Percentiles rank a stretch among this genome's conserved stretches.
phyloP scores from a whole-genome alignment of 2,113 vertebrate species.

The Misgurnus mizolepis region DNA sequence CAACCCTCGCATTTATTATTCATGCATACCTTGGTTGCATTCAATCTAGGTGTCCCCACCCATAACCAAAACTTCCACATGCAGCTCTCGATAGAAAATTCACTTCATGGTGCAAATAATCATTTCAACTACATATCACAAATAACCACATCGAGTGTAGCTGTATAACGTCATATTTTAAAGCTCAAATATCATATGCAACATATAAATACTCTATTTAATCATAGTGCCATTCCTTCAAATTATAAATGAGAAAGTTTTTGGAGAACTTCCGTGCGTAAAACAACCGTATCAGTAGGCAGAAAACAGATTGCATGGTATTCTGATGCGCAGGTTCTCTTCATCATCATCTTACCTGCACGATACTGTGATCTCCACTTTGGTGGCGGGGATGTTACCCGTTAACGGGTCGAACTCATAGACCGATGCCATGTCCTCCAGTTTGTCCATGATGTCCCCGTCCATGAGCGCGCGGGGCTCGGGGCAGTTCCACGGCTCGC shows the following conservation, averaged over 20 bases:
- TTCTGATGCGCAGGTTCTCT: background rate
- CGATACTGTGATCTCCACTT: conserved; percentile 93
- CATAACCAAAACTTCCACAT: conserved; percentile 3
- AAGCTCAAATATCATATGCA: background rate
- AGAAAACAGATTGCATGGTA: background rate
- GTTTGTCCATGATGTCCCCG: conserved; percentile 82
- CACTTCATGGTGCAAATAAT: background rate
- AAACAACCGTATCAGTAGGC: too few species aligned
- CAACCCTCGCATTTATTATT: background rate
- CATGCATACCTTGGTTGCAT: conserved; percentile 9
- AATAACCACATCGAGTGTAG: too few species aligned
- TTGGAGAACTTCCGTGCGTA: background rate
- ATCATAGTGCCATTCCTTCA: background rate
- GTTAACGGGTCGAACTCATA: conserved; percentile 86
- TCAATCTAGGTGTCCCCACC: conserved; percentile 23
- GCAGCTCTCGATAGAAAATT: background rate
- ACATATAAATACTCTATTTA: background rate
- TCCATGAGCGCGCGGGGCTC: conserved; percentile 76
- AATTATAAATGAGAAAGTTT: background rate
- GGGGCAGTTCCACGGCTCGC: conserved; percentile 68
- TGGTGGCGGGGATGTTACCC: conserved; percentile 89
- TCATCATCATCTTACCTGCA: conserved; percentile 79
- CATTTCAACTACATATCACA: too few species aligned
- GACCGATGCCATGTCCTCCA: conserved; percentile 86
- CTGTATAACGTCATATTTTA: too few species aligned